These are phyloP conservation scores for Pterostichus niger DNA, from an alignment of 2,888 invertebrate genomes.

Conservation along the genomic window DNA sequence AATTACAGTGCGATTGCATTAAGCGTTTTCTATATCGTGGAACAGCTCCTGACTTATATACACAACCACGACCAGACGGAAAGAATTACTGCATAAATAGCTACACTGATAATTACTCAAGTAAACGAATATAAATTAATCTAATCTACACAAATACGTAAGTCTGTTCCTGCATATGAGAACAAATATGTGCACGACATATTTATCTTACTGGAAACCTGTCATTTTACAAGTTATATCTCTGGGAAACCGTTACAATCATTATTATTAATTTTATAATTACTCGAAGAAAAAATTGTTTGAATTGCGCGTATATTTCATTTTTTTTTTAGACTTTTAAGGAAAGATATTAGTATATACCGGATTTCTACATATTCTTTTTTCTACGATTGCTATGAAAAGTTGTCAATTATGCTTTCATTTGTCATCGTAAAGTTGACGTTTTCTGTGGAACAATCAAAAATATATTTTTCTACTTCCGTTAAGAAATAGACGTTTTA, in stretches of 20 bases:
- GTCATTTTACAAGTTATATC: conserved; percentile 22
- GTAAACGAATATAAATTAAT: conserved; percentile 46
- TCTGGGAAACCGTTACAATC: conserved; percentile 11
- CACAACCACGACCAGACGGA: neutral
- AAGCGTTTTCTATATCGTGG: neutral
- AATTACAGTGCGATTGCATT: neutral
- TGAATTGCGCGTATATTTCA: too few relatives aligned
- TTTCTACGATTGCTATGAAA: too few relatives aligned
- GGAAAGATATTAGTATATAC: too few relatives aligned
- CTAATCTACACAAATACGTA: conserved; percentile 33
- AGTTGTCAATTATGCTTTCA: too few relatives aligned
- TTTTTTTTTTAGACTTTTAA: too few relatives aligned
- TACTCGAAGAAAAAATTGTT: neutral
- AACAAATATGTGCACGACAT: conserved; percentile 40
- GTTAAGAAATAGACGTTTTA: too few relatives aligned
- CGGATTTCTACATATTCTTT: too few relatives aligned
- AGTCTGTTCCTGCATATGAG: conserved; percentile 5
- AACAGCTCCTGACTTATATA: neutral
- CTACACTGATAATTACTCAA: conserved; percentile 29
- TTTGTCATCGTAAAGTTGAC: too few relatives aligned
- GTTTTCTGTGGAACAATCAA: too few relatives aligned
- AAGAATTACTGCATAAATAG: conserved; percentile 19
- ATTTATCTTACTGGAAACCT: conserved; percentile 29
- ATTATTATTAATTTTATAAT: conserved; percentile 34
- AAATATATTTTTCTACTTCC: too few relatives aligned